Percentiles rank a stretch among this genome's conserved stretches.
phyloP scores from a whole-genome alignment of 92 coral and sea anemone genomes.

The Phymanthus crucifer region DNA sequence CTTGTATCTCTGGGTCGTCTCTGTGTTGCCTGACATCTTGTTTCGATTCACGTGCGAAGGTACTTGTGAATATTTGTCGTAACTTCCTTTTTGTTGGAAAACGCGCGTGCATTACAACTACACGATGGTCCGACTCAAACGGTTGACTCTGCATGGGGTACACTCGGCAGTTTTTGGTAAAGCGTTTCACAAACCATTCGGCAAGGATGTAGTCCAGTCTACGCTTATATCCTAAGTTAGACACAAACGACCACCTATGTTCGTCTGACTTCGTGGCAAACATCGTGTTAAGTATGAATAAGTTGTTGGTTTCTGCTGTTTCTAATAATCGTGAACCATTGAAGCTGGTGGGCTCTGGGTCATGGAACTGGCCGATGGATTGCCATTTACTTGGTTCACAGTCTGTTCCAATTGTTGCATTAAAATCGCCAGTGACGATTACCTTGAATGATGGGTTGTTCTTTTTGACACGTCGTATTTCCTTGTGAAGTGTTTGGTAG shows the following conservation, averaged over 20 bases:
- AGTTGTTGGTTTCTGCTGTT: no score
- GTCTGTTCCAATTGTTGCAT: slow-evolving; percentile 30
- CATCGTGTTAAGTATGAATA: no score
- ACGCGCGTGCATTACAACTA: slow-evolving; percentile 7
- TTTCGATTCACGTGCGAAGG: not conserved
- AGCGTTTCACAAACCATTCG: no score
- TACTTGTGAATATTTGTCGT: slow-evolving; percentile 4
- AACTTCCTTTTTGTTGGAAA: slow-evolving; percentile 16
- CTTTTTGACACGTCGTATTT: not conserved
- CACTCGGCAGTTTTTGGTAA: no score
- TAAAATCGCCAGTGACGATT: slow-evolving; percentile 22
- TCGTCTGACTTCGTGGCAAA: no score
- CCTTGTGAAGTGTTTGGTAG: slow-evolving; percentile 10
- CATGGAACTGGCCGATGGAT: no score
- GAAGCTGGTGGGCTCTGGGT: no score
- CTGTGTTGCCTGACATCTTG: not conserved
- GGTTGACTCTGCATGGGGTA: no score
- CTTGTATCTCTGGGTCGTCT: slow-evolving; percentile 3
- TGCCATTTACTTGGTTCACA: slow-evolving; percentile 14
- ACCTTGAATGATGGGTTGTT: slow-evolving; percentile 16
- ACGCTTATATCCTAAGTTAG: no score
- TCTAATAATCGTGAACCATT: no score
- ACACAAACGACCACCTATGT: no score
- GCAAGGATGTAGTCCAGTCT: no score
- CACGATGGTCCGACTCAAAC: not conserved